These are phyloP conservation scores for Oryzias sinensis DNA, from an alignment of 2,797 vertebrate species.

Conservation along the genomic window DNA sequence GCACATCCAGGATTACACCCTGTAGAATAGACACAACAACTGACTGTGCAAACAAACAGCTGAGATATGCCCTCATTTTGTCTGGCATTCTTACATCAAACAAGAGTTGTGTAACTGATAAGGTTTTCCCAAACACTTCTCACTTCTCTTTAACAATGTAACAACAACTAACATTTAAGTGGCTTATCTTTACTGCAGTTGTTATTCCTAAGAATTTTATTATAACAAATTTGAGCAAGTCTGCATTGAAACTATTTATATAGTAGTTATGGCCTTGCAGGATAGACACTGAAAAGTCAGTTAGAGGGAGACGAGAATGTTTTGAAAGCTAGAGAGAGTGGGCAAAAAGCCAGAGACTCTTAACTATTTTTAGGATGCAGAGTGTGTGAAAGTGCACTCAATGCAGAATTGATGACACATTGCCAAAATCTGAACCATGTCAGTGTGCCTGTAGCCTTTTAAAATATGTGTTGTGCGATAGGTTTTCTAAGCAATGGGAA, in stretches of 20 bases:
- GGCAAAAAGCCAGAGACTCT: constrained; percentile 73
- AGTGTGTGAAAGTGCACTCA: constrained; percentile 77
- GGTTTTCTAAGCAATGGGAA: constrained; percentile 1
- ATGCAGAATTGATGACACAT: constrained; percentile 63
- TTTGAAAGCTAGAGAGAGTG: constrained; percentile 72
- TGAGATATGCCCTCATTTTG: constrained; percentile 34
- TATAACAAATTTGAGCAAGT: not conserved
- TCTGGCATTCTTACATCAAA: constrained; percentile 56
- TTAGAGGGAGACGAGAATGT: constrained; percentile 56
- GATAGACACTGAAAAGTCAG: constrained; percentile 42
- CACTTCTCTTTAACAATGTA: constrained; percentile 13
- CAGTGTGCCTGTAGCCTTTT: constrained; percentile 23
- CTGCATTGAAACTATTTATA: constrained; percentile 17
- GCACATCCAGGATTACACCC: constrained; percentile 18
- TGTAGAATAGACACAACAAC: constrained; percentile 56
- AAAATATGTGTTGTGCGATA: constrained; percentile 13
- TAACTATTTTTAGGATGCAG: constrained; percentile 78
- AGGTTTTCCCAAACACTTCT: constrained; percentile 12
- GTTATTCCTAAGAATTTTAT: not conserved
- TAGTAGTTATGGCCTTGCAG: constrained; percentile 33
- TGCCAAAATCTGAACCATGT: constrained; percentile 70
- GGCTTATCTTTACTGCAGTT: not conserved
- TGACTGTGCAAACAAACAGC: constrained; percentile 32
- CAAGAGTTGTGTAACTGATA: constrained; percentile 23
- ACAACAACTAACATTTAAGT: not conserved